These are phyloP conservation scores for Girardinus metallicus DNA, from an alignment of 2,797 vertebrate species.

Conservation along the genomic window DNA sequence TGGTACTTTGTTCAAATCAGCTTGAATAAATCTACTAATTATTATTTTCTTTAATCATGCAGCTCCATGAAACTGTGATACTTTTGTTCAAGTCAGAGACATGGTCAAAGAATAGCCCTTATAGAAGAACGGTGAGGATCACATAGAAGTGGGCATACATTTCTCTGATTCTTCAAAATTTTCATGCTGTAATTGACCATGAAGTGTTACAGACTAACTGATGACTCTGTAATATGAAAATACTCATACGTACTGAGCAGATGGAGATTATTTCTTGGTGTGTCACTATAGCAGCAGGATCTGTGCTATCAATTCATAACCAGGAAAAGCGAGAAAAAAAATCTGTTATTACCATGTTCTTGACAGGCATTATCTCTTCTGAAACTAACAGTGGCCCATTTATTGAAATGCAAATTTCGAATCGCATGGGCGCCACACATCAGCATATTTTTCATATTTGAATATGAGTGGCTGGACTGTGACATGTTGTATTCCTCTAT, in stretches of 20 bases:
- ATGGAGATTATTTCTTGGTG: conserved; percentile 45
- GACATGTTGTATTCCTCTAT: conserved; percentile 39
- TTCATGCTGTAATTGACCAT: conserved; percentile 38
- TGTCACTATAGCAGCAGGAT: conserved; percentile 55
- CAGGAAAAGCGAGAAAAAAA: background rate
- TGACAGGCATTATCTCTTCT: conserved; percentile 69
- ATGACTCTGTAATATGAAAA: conserved; percentile 66
- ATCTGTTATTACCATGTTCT: conserved; percentile 31
- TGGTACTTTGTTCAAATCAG: background rate
- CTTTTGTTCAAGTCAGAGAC: background rate
- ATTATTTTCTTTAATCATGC: background rate
- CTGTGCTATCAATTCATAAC: conserved; percentile 36
- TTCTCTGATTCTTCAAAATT: conserved; percentile 36
- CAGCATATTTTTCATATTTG: conserved; percentile 67
- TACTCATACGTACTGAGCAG: conserved; percentile 63
- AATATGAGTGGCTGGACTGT: conserved; percentile 38
- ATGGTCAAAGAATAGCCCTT: background rate
- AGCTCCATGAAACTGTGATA: background rate
- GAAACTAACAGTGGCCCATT: conserved; percentile 54
- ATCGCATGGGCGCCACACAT: conserved; percentile 66
- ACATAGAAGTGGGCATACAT: conserved; percentile 14
- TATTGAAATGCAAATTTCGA: conserved; percentile 76
- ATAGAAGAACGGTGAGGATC: conserved; percentile 5
- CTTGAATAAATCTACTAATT: background rate
- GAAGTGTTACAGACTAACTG: conserved; percentile 67